Conservation (phyloP, 2,888 invertebrate species). For the Nomada goodeniana region DNA sequence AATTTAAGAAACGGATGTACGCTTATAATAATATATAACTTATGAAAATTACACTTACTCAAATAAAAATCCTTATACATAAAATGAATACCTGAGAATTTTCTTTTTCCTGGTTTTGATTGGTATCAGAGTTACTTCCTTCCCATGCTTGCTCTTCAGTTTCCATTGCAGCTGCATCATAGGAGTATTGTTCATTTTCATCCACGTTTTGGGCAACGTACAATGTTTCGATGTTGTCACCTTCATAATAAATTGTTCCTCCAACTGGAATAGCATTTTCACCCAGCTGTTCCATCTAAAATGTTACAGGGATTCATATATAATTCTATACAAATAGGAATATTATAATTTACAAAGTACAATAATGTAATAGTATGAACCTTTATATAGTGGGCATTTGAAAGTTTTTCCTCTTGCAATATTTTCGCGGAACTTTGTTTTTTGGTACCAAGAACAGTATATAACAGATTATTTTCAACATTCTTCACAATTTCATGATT, state of each 20-base stretch:
- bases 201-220: slow-evolving; percentile 77
- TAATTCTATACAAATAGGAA: neutral
- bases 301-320: slow-evolving; percentile 1
- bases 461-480: slow-evolving; percentile 81
- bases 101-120: slow-evolving; percentile 68
- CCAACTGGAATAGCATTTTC: slow-evolving; percentile 79
- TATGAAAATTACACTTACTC: neutral
- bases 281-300: slow-evolving; percentile 79
- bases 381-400: slow-evolving; percentile 74
- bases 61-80: neutral
- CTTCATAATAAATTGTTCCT: slow-evolving; percentile 82
- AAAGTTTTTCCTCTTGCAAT: slow-evolving; percentile 61
- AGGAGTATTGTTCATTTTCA: slow-evolving; percentile 76
- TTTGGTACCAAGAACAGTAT: slow-evolving; percentile 81
- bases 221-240: slow-evolving; percentile 80
- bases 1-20: slow-evolving; percentile 18
- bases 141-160: slow-evolving; percentile 81
- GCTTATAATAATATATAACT: slow-evolving; percentile 7
- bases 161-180: slow-evolving; percentile 73
- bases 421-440: slow-evolving; percentile 71
- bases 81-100: slow-evolving; percentile 69
- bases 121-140: slow-evolving; percentile 68
- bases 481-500: slow-evolving; percentile 80
- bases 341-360: slow-evolving; percentile 1
- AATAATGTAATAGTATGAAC: slow-evolving; percentile 58